These are phyloP conservation scores for Peromyscus nudipes DNA, from an alignment of 2,797 vertebrate species.

Conservation along the genomic window DNA sequence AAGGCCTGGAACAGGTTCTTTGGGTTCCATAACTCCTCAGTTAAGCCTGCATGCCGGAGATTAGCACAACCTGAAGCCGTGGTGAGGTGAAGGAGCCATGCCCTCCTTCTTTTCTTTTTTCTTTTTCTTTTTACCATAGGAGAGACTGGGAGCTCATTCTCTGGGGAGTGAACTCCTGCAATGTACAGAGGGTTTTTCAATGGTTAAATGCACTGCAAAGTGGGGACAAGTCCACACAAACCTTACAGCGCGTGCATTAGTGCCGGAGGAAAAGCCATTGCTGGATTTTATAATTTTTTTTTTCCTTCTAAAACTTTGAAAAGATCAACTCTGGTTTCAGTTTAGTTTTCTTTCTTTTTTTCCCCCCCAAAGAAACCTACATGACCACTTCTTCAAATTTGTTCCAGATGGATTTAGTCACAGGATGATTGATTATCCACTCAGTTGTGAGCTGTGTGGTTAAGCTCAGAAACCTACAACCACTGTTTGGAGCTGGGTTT, in stretches of 20 bases:
- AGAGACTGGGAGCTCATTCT: constrained; percentile 5
- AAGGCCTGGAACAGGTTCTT: background rate
- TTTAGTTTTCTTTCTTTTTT: constrained; percentile 66
- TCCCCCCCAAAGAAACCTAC: constrained; percentile 49
- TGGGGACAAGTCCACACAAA: constrained; percentile 56
- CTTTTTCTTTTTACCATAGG: constrained; percentile 13
- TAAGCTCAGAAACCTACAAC: constrained; percentile 72
- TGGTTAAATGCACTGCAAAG: constrained; percentile 64
- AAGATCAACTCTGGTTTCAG: constrained; percentile 83
- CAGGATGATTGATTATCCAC: constrained; percentile 76
- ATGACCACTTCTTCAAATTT: constrained; percentile 84
- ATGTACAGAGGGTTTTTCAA: constrained; percentile 39
- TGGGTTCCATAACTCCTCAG: constrained; percentile 47
- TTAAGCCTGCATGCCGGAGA: background rate
- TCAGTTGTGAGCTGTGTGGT: constrained; percentile 73
- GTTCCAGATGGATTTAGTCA: constrained; percentile 87
- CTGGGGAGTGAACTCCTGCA: background rate
- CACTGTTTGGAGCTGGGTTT: constrained; percentile 73
- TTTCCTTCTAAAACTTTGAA: constrained; percentile 79
- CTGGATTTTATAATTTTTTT: constrained; percentile 62
- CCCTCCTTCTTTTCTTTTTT: background rate
- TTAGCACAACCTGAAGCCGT: constrained; percentile 28
- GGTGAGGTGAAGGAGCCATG: background rate
- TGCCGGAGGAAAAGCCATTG: constrained; percentile 68
- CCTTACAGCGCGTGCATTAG: constrained; percentile 55